Evolutionary conservation across 2,113 vertebrate species (phyloP), one percentile per base, ranked within the genome.

Genomic region (Uropsilus gracilis): DNA sequence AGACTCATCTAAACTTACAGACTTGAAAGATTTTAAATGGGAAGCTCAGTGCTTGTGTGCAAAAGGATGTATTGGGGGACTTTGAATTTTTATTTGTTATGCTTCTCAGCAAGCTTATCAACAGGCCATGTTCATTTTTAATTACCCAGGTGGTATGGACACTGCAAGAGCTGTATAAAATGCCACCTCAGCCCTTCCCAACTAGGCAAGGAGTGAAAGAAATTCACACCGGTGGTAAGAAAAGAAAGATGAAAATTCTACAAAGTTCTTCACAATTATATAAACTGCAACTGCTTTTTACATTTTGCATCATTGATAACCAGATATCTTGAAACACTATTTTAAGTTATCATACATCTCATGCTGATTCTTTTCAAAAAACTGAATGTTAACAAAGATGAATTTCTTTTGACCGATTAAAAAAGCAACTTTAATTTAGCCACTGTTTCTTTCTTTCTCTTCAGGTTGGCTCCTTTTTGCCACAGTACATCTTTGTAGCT

Each of bases 1-100:
- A 85, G 71, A 93, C 26, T 81, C 63, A 78, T 83, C 86, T 92
- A 77, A 94, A 61, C 93, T 90, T 69, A 96, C 28, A 89, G 84
- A 28, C 11, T 59, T 66, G 64, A 93, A 76, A 53, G 76, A 81
- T 94, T 95, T 96, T 75, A 53, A 90, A 93, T 48, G 32, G 26
- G 42, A 28, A 63, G 32, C 64, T 90, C 59, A 44, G 71, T 14
- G 55, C 76, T 63, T 77, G 94, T 69, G 66, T 86, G 81, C 76
- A 91, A 48, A 96, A 90, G 50, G 72, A 93, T 48, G 46, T 66
- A 63, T 48, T 24, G 71, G 24, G 80, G 61, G 76, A 69, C 85
- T 88, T 86, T n/a, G 53, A 48, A 68, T 96, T 89, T 94, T 48
- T 1, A 82, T 96, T 81, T 95, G 96, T 89, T 76, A 94, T 0